A percentile compares a stretch with the other conserved stretches of the same genome.
Evolutionary conservation across 2,797 vertebrate species (phyloP).

Genomic region (Rhinichthys osculus): DNA sequence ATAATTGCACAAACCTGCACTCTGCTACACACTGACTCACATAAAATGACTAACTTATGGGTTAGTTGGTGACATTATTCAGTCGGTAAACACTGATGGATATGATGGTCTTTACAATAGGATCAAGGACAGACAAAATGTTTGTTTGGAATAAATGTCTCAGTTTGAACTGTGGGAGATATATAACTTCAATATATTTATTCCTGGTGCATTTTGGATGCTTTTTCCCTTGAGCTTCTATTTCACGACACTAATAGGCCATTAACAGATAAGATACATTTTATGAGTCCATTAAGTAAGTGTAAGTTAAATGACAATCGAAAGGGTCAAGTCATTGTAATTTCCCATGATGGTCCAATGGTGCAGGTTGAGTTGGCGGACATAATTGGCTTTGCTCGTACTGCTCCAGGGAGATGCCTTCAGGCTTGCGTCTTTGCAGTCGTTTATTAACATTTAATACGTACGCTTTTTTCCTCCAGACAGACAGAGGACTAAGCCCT

Average conservation of each 20-base stretch:
- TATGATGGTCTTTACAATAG: neutral
- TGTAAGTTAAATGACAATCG: slow-evolving; percentile 59
- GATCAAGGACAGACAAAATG: neutral
- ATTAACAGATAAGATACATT: slow-evolving; percentile 57
- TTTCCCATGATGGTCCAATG: slow-evolving; percentile 52
- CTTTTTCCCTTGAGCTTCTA: slow-evolving; percentile 43
- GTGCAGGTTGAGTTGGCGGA: slow-evolving; percentile 43
- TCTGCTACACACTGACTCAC: neutral
- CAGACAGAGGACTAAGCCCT: slow-evolving; percentile 4
- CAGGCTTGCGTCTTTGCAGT: slow-evolving; percentile 43
- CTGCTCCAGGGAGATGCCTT: slow-evolving; percentile 47
- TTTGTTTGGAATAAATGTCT: slow-evolving; percentile 47
- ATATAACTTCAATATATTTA: slow-evolving; percentile 11
- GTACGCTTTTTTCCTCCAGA: slow-evolving; percentile 34
- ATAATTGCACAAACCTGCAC: neutral
- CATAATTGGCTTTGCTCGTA: slow-evolving; percentile 50
- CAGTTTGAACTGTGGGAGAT: slow-evolving; percentile 17
- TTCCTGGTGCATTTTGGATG: neutral
- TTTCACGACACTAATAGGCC: slow-evolving; percentile 49
- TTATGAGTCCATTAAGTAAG: slow-evolving; percentile 57
- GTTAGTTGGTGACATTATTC: neutral
- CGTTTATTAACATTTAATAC: slow-evolving; percentile 59
- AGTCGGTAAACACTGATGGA: neutral
- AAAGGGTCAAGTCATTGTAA: slow-evolving; percentile 53
- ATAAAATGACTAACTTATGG: neutral